Percentiles rank a stretch among this genome's conserved stretches.
These are phyloP conservation scores for Parochlus steinenii DNA, from an alignment of 2,888 invertebrate species.

Conservation along the genomic window DNA sequence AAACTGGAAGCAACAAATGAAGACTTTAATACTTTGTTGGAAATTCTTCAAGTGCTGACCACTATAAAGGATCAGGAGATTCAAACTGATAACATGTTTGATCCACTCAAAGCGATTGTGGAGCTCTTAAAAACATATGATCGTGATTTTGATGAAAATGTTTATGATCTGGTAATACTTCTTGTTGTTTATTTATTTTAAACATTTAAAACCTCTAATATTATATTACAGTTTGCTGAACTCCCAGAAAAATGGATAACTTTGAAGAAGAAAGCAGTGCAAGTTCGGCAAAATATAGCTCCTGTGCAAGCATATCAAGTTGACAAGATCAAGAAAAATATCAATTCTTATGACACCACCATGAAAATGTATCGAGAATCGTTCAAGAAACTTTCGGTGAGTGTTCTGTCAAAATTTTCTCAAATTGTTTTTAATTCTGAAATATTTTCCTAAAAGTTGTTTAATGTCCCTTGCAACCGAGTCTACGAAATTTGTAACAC, in stretches of 20 bases:
- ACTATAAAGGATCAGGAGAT: constrained; percentile 60
- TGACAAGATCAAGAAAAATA: constrained; percentile 66
- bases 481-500: constrained; percentile 54
- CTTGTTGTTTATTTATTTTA: constrained; percentile 11
- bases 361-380: constrained; percentile 59
- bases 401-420: constrained; percentile 3
- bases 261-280: constrained; percentile 65
- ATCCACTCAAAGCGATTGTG: constrained; percentile 71
- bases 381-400: constrained; percentile 38
- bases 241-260: constrained; percentile 79
- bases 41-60: constrained; percentile 67
- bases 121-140: constrained; percentile 68
- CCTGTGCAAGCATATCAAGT: constrained; percentile 82
- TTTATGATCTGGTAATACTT: constrained; percentile 45
- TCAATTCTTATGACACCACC: constrained; percentile 61
- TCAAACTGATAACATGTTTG: constrained; percentile 77
- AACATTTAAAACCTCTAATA: neutral
- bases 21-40: constrained; percentile 69
- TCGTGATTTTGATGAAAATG: constrained; percentile 71
- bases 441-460: constrained; percentile 31
- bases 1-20: constrained; percentile 58
- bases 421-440: constrained; percentile 9
- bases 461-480: constrained; percentile 40
- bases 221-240: constrained; percentile 40
- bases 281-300: constrained; percentile 69